Evolutionary conservation across 2,113 vertebrate species (phyloP), one percentile per base, ranked within the genome.

Genomic region (Sialia sialis): DNA sequence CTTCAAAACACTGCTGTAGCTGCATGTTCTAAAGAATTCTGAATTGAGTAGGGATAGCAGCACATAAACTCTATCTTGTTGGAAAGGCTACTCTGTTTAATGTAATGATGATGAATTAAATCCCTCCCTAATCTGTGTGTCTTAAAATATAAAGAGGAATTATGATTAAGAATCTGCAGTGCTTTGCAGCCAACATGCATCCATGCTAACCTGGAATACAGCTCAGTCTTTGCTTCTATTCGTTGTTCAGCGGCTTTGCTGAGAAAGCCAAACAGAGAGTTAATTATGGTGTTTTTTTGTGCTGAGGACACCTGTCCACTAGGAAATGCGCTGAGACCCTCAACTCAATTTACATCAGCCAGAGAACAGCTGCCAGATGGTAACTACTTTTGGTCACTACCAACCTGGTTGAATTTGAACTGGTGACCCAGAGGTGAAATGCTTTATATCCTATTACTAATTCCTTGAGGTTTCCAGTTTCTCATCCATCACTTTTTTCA

Each of bases 361-460:
- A 79, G 84, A 64, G 89, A 96, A 96, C 96, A 97, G 96, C 96
- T 97, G 95, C 96, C 95, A 96, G 94, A 96, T 96, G 95, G 96
- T 94, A 94, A 97, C 96, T 95, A 90, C 95, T 96, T 95, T 95
- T 89, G 94, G 84, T 95, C 92, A 60, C 85, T 91, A 90, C 84
- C 94, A 95, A 96, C 96, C 90, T 97, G 96, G 93, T 91, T 96
- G 94, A 96, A 96, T 96, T 94, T 95, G 95, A 97, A 96, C 95
- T 94, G 94, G 80, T 97, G 96, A 97, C 95, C 94, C 83, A 93
- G 96, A 97, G 96, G 96, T 97, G 96, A 97, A 96, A 96, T 97
- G 89, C 94, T 96, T 91, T 96, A 94, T 97, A 96, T 97, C 97
- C 89, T 95, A 80, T 96, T 97, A 97, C 96, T 96, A 96, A 95